Evolutionary conservation across 2,888 invertebrate species (phyloP).

Genomic region (Andrena flavipes): DNA sequence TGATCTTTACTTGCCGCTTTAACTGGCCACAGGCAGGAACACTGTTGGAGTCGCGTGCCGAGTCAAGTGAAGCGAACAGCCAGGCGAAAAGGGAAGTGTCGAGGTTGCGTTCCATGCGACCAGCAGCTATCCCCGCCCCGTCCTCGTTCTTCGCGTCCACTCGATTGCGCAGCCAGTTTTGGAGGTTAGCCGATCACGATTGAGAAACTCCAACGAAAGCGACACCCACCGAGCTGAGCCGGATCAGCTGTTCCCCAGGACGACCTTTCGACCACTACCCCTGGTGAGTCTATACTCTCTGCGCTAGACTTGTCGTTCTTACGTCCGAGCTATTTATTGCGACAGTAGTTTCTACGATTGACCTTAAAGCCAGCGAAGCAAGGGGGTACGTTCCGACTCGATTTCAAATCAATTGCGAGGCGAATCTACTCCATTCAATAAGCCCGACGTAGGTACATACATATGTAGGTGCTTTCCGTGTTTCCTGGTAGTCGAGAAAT

Average conservation of each 20-base stretch:
- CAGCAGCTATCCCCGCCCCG: constrained; percentile 26
- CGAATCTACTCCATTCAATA: background rate
- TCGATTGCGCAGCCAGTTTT: constrained; percentile 52
- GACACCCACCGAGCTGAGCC: constrained; percentile 67
- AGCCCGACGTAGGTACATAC: background rate
- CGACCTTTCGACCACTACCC: constrained; percentile 57
- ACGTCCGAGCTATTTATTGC: background rate
- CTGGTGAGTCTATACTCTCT: constrained; percentile 46
- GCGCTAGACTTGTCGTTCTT: background rate
- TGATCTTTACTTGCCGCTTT: constrained; percentile 45
- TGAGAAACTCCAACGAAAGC: constrained; percentile 61
- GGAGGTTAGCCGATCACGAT: constrained; percentile 64
- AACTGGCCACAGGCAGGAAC: constrained; percentile 44
- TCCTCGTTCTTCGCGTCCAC: constrained; percentile 8
- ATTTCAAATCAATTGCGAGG: constrained; percentile 11
- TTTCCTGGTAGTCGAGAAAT: background rate
- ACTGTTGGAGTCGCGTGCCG: constrained; percentile 3
- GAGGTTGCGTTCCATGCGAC: constrained; percentile 25
- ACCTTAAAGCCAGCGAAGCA: background rate
- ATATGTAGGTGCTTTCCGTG: background rate
- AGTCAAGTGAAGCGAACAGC: constrained; percentile 15
- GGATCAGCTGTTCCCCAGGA: constrained; percentile 75
- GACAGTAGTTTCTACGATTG: background rate
- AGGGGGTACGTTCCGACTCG: background rate
- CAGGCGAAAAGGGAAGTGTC: constrained; percentile 30